These are phyloP conservation scores for Amblyraja radiata DNA, from an alignment of 2,797 vertebrate species.

Conservation along the genomic window DNA sequence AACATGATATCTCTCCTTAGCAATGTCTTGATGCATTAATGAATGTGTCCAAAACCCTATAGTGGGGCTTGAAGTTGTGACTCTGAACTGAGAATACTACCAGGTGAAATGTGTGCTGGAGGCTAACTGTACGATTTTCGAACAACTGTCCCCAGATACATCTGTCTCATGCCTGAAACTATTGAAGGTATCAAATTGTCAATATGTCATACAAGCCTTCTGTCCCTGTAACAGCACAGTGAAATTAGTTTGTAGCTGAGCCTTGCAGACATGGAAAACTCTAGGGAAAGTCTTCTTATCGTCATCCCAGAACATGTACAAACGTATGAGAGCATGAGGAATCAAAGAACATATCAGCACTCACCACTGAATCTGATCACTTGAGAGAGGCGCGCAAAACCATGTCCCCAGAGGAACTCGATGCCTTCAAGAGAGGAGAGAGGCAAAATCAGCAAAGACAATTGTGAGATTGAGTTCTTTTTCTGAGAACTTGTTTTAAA, in stretches of 20 bases:
- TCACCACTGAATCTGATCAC: not conserved
- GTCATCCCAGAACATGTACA: not conserved
- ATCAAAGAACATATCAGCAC: not conserved
- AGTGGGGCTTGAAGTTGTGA: not conserved
- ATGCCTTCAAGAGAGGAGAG: not conserved
- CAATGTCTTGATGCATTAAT: not conserved
- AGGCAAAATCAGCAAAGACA: not conserved
- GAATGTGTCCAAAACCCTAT: not conserved
- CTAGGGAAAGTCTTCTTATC: not conserved
- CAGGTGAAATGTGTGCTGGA: not conserved
- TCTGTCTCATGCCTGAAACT: not conserved
- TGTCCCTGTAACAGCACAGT: not conserved
- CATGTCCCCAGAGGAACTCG: not conserved
- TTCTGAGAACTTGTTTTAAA: not conserved
- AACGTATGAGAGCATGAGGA: no score
- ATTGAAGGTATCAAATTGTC: not conserved
- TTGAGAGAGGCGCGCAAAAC: not conserved
- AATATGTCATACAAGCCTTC: not conserved
- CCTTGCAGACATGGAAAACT: not conserved
- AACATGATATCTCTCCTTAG: not conserved
- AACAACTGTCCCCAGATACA: not conserved
- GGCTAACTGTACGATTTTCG: not conserved
- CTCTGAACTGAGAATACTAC: not conserved
- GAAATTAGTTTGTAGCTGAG: not conserved
- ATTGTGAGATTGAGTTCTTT: not conserved